Evolutionary conservation across 2,113 vertebrate species (phyloP).

Genomic region (Tympanuchus pallidicinctus): DNA sequence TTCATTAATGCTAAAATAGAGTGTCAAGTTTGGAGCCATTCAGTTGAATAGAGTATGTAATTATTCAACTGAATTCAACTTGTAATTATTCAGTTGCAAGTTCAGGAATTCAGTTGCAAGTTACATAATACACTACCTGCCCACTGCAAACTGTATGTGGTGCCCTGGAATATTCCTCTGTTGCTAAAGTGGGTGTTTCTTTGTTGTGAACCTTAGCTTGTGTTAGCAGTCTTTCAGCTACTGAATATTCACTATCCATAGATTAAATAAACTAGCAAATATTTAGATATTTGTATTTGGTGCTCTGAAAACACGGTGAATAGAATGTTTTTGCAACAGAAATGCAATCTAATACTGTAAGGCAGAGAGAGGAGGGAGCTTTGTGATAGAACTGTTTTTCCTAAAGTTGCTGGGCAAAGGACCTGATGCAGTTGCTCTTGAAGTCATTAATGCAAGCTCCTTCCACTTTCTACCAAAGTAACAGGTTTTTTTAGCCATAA

Average conservation of each 20-base stretch:
- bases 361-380: not conserved
- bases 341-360: not conserved
- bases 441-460: not conserved
- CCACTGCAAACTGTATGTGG: not conserved
- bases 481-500: not conserved
- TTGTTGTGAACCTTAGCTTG: not conserved
- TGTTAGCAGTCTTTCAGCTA: not conserved
- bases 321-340: not conserved
- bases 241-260: not conserved
- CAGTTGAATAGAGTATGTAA: not conserved
- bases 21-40: not conserved
- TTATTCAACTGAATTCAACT: not conserved
- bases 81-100: conserved; percentile 8
- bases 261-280: not conserved
- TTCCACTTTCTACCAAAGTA: not conserved
- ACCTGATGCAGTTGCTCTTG: not conserved
- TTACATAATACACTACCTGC: not conserved
- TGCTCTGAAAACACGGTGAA: not conserved
- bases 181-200: not conserved
- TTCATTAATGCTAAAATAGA: not conserved
- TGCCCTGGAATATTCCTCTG: not conserved
- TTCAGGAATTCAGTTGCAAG: not conserved
- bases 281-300: not conserved
- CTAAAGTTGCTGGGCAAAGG: not conserved
- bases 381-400: not conserved